A percentile compares a stretch with the other conserved stretches of the same genome.
Evolutionary conservation across 2,888 invertebrate species (phyloP).

Genomic region (Seira sanloemensis): DNA sequence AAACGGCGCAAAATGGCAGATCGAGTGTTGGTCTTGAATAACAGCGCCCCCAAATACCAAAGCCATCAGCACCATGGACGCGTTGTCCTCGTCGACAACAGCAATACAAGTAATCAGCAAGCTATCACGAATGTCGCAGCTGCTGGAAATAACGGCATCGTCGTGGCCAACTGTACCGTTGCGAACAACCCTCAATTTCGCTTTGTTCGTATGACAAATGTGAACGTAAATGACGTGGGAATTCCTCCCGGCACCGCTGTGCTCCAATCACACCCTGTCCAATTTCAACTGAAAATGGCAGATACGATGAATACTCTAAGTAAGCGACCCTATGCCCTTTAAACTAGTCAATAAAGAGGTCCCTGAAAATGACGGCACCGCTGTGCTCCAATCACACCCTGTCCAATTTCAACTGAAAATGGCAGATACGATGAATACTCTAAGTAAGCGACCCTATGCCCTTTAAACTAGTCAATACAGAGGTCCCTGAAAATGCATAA

Average conservation of each 20-base stretch:
- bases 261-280: conserved; percentile 63
- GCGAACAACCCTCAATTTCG: conserved; percentile 56
- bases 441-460: too few species aligned
- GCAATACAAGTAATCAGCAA: conserved; percentile 65
- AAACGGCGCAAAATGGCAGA: conserved; percentile 65
- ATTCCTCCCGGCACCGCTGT: conserved; percentile 49
- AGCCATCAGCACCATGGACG: conserved; percentile 66
- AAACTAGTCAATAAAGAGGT: too few species aligned
- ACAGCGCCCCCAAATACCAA: conserved; percentile 61
- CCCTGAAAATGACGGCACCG: conserved; percentile 30
- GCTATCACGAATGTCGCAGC: conserved; percentile 40
- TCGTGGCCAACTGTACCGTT: conserved; percentile 32
- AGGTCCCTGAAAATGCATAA: too few species aligned
- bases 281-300: conserved; percentile 70
- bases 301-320: conserved; percentile 68
- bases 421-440: conserved; percentile 66
- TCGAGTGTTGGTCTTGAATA: conserved; percentile 70
- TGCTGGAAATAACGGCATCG: conserved; percentile 45
- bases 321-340: conserved; percentile 30
- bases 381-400: conserved; percentile 57
- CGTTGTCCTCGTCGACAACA: conserved; percentile 70
- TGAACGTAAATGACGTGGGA: conserved; percentile 59
- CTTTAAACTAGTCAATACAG: too few species aligned
- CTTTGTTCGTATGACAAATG: conserved; percentile 68
- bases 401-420: conserved; percentile 71